Percentiles rank a stretch among this genome's conserved stretches.
Evolutionary conservation across 2,888 invertebrate species (phyloP).

Genomic region (Pyrocoelia pectoralis): DNA sequence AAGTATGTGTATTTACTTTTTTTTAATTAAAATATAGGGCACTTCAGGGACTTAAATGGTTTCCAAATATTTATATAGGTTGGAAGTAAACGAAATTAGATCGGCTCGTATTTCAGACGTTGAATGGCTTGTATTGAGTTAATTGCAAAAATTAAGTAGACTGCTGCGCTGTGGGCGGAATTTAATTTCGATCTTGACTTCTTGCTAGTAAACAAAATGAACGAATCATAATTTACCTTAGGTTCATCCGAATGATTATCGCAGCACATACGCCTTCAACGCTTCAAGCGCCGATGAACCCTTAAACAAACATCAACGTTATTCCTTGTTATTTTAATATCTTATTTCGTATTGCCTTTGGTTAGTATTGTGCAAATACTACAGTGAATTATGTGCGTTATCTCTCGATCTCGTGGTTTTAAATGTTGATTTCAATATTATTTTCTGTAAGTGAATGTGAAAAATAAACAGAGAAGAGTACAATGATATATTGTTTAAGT

Average conservation of each 20-base stretch:
- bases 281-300: constrained; percentile 58
- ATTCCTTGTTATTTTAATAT: constrained; percentile 60
- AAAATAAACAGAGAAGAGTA: constrained; percentile 5
- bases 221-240: constrained; percentile 53
- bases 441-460: constrained; percentile 8
- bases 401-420: constrained; percentile 55
- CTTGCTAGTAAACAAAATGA: constrained; percentile 23
- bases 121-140: neutral
- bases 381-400: constrained; percentile 55
- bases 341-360: constrained; percentile 55
- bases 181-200: constrained; percentile 25
- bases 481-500: constrained; percentile 12
- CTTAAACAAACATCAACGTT: constrained; percentile 60
- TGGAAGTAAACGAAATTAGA: constrained; percentile 27
- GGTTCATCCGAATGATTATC: constrained; percentile 58
- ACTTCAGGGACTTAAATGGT: constrained; percentile 26
- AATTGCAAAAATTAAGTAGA: neutral
- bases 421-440: constrained; percentile 44
- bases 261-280: constrained; percentile 59
- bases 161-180: constrained; percentile 22
- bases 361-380: constrained; percentile 49
- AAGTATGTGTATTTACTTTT: constrained; percentile 16
- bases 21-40: constrained; percentile 35
- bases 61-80: constrained; percentile 33
- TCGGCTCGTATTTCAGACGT: constrained; percentile 20